These are phyloP conservation scores for Thryonomys swinderianus DNA, from an alignment of 2,113 vertebrate species.

Conservation along the genomic window DNA sequence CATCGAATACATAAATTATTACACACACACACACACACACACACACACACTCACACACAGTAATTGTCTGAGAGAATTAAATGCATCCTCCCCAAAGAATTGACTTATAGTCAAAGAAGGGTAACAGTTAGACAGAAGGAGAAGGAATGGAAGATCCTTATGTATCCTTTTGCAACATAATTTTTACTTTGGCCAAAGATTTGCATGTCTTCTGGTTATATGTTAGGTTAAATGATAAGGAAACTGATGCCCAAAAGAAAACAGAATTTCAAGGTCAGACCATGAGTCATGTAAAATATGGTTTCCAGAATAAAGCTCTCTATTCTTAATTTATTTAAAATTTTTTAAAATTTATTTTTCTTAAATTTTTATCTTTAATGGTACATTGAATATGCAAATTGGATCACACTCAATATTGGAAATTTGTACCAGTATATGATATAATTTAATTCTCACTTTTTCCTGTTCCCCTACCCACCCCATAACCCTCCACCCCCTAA, in stretches of 20 bases:
- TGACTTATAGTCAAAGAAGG: neutral
- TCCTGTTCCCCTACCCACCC: too few relatives aligned
- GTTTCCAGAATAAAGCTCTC: neutral
- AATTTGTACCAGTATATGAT: too few relatives aligned
- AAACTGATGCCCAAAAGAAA: neutral
- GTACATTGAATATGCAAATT: too few relatives aligned
- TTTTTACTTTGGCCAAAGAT: neutral
- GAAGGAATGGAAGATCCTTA: neutral
- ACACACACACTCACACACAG: neutral
- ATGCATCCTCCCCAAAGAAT: constrained; percentile 36
- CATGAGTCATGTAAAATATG: neutral
- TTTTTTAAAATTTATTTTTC: too few relatives aligned
- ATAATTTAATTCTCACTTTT: too few relatives aligned
- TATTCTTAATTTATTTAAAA: too few relatives aligned
- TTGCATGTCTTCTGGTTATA: neutral
- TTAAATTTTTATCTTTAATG: too few relatives aligned
- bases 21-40: neutral
- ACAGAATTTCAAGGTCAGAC: neutral
- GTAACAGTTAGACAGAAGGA: neutral
- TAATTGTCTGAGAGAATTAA: neutral
- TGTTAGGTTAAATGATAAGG: neutral
- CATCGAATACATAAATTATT: constrained; percentile 21
- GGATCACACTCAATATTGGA: too few relatives aligned
- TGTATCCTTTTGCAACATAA: neutral
- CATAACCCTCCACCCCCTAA: too few relatives aligned